These are phyloP conservation scores for Engraulis encrasicolus DNA, from an alignment of 2,113 vertebrate species.

Conservation along the genomic window DNA sequence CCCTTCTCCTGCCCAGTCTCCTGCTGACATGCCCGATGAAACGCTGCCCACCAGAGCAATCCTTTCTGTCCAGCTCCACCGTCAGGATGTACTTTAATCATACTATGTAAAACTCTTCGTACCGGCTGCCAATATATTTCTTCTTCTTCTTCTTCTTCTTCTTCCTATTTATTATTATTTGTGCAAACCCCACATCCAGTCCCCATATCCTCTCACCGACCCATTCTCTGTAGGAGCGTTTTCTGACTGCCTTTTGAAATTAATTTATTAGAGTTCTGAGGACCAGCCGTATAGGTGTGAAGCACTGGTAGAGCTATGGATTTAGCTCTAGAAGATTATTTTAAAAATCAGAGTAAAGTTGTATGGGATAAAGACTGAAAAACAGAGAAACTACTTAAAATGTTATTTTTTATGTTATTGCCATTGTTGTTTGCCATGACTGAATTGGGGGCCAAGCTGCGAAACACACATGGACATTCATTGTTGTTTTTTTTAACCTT, in stretches of 20 bases:
- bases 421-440: slow-evolving; percentile 38
- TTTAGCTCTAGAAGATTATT: slow-evolving; percentile 28
- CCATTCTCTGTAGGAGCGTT: slow-evolving; percentile 58
- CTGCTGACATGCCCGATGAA: slow-evolving; percentile 34
- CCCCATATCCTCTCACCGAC: no score
- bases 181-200: slow-evolving; percentile 64
- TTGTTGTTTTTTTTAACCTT: no score
- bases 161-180: no score
- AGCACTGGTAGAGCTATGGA: slow-evolving; percentile 52
- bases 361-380: neutral
- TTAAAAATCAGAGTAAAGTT: slow-evolving; percentile 26
- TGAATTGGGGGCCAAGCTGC: neutral
- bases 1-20: slow-evolving; percentile 27
- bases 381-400: slow-evolving; percentile 20
- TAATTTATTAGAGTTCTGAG: slow-evolving; percentile 50
- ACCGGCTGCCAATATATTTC: slow-evolving; percentile 78
- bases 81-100: slow-evolving; percentile 84
- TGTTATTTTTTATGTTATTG: slow-evolving; percentile 45
- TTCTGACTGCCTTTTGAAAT: slow-evolving; percentile 58
- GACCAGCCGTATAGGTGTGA: slow-evolving; percentile 46
- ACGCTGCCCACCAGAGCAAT: slow-evolving; percentile 60
- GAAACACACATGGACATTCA: neutral
- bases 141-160: no score
- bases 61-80: slow-evolving; percentile 67
- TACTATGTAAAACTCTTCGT: slow-evolving; percentile 80